Conservation (phyloP, 2,888 invertebrate species). For the Hartigia nigra region DNA sequence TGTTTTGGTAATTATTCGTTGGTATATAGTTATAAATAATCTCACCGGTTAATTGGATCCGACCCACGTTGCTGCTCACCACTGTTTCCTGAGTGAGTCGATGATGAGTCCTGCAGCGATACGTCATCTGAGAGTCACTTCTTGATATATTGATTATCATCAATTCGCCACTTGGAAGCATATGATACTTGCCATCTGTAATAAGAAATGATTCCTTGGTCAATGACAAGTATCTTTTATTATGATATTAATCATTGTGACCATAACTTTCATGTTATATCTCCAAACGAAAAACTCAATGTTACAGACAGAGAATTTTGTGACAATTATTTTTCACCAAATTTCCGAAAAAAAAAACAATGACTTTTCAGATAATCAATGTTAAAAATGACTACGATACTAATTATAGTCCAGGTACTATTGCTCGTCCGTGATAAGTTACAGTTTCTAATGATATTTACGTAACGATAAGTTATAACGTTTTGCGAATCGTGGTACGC, state of each 20-base stretch:
- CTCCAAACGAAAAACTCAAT: no score
- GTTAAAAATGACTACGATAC: no score
- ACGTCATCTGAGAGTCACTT: slow-evolving; percentile 70
- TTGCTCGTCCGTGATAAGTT: neutral
- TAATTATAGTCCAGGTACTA: neutral
- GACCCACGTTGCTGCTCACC: slow-evolving; percentile 70
- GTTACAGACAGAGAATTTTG: neutral
- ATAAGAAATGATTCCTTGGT: slow-evolving; percentile 7
- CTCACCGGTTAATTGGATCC: slow-evolving; percentile 71
- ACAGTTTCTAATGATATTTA: neutral
- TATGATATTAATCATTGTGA: neutral
- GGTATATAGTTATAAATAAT: neutral
- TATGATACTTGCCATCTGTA: slow-evolving; percentile 71
- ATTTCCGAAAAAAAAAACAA: no score
- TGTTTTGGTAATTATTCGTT: neutral
- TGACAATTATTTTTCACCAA: neutral
- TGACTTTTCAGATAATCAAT: no score
- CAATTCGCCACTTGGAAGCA: slow-evolving; percentile 72
- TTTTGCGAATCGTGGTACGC: neutral
- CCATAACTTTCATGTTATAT: no score
- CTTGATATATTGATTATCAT: slow-evolving; percentile 72
- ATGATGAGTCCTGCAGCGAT: slow-evolving; percentile 73
- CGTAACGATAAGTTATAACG: neutral
- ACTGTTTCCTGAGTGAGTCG: slow-evolving; percentile 72
- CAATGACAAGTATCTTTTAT: neutral